Evolutionary conservation across 2,888 invertebrate genomes (phyloP), one percentile per base, ranked within the genome.

Genomic region (Lasius fuliginosus): DNA sequence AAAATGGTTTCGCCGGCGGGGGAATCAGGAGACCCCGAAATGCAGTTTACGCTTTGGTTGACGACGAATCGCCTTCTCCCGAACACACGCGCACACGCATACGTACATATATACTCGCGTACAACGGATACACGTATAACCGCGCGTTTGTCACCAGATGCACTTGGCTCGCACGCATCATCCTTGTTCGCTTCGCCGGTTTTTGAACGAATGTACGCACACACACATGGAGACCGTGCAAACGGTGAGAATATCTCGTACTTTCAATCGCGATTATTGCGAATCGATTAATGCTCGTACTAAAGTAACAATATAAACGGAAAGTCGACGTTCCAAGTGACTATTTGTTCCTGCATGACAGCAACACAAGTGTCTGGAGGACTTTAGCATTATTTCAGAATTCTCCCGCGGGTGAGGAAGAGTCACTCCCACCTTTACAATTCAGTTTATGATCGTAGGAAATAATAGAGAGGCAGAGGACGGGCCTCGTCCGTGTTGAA

Each of bases 21-120:
- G 77, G 83, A 87, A 85, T 82, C 82, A 85, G 83, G 85, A 86
- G 87, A 87, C 85, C 82, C 82, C 86, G 89, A 91, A 91, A 91
- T 87, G 88, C 89, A 89, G 89, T 91, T 91, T 89, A 91, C 90
- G 90, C 88, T 91, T 89, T 89, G 87, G 81, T 88, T 87, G 86
- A 86, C 89, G 87, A 87, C 89, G 88, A 88, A 88, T 86, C 88
- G 87, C 85, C 90, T 90, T 90, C 82, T 58, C 82, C 33, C 77
- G 75, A 75, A 40, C 74, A 85, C 58, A 86, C 64, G 23, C 12
- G 89, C 73, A 64, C 65, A 23, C 23, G 74, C 60, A 12, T 3
- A 3, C 30, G n/a, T 27, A 69, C 23, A 62, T 36, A 12, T n/a
- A 65, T 30, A 67, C 42, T 40, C 67, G 23, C 56, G 27, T 58